These are phyloP conservation scores for Echinarachnius parma DNA, from an alignment of 53 echinoderm and acorn worm species.

Conservation along the genomic window DNA sequence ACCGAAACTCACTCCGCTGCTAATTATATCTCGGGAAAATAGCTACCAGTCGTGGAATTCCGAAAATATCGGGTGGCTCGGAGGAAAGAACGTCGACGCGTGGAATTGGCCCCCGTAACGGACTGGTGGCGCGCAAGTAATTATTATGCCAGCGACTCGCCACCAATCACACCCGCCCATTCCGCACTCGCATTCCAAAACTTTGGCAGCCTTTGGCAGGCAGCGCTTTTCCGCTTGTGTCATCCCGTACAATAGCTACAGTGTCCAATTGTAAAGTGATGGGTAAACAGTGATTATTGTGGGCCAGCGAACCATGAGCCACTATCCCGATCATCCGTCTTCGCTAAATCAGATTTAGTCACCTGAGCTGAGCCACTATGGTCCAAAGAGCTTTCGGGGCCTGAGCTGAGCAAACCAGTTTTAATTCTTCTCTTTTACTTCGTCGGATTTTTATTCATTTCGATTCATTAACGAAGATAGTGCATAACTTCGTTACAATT, in stretches of 20 bases:
- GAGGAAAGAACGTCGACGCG: constrained; percentile 33
- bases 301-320: constrained; percentile 24
- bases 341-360: constrained; percentile 21
- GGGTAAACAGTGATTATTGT: constrained; percentile 42
- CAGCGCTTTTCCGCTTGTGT: constrained; percentile 31
- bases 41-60: constrained; percentile 54
- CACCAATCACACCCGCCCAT: constrained; percentile 33
- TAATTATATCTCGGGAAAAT: constrained; percentile 52
- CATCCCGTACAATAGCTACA: constrained; percentile 38
- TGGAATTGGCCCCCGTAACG: constrained; percentile 47
- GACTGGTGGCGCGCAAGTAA: constrained; percentile 25
- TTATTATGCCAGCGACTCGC: constrained; percentile 31
- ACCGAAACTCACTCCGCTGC: constrained; percentile 49
- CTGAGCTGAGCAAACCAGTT: too few relatives aligned
- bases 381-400: too few relatives aligned
- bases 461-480: too few relatives aligned
- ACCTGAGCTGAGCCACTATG: too few relatives aligned
- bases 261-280: constrained; percentile 45
- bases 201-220: neutral
- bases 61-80: constrained; percentile 48
- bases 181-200: constrained; percentile 35
- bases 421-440: too few relatives aligned
- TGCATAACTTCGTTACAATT: too few relatives aligned
- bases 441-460: too few relatives aligned
- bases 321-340: constrained; percentile 34